Percentiles rank a stretch among this genome's conserved stretches.
phyloP scores from a whole-genome alignment of 2,797 vertebrate species.

The Antennarius maculatus region DNA sequence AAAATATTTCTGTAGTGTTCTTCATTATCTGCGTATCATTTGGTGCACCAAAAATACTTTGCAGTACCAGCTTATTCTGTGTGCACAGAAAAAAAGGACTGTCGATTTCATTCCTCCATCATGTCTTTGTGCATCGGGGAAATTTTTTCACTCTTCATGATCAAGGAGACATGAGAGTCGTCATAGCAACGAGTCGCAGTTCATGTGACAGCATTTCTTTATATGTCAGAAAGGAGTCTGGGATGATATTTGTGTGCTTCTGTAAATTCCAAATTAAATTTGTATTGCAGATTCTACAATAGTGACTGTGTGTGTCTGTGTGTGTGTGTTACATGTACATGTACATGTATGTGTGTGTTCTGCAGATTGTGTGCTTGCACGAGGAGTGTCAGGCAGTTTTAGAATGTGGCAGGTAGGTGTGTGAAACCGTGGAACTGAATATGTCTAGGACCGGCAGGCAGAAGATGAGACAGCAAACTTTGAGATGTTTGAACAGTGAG shows the following conservation, averaged over 20 bases:
- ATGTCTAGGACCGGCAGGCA: conserved; percentile 66
- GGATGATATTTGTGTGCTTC: conserved; percentile 2
- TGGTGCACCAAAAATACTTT: not conserved
- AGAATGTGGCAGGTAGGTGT: conserved; percentile 82
- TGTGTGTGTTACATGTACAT: not conserved
- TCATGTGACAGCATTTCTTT: conserved; percentile 20
- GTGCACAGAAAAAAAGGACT: not conserved
- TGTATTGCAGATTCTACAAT: not conserved
- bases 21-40: not conserved
- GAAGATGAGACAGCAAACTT: conserved; percentile 71
- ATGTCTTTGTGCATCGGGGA: too few relatives aligned
- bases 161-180: conserved; percentile 4
- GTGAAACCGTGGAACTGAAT: conserved; percentile 66
- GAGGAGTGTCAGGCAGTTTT: conserved; percentile 60
- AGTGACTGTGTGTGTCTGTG: not conserved
- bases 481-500: conserved; percentile 82
- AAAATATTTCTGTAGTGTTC: not conserved
- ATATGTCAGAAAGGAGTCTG: not conserved
- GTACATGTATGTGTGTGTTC: conserved; percentile 9
- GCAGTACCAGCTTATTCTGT: not conserved
- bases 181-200: conserved; percentile 23
- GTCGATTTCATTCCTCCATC: not conserved
- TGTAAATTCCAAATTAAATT: conserved; percentile 14
- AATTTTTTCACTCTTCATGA: not conserved
- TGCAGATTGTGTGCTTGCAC: conserved; percentile 32